Conservation (phyloP, 2,888 invertebrate species). For the Dynastes maya region DNA sequence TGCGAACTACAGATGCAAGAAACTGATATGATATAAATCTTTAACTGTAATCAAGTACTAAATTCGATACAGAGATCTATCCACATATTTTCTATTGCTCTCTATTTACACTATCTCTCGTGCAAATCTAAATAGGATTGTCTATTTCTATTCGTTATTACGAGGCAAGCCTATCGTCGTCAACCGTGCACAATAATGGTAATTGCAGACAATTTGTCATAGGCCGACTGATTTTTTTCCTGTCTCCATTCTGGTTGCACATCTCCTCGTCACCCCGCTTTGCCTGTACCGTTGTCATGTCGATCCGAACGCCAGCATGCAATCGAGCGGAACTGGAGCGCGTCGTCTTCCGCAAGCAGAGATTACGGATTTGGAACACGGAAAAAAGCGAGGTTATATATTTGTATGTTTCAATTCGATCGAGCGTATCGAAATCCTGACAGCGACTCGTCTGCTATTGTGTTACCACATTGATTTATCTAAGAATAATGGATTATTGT, state of each 20-base stretch:
- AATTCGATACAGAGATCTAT: too few species aligned
- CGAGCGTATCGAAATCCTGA: conserved; percentile 25
- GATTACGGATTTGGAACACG: conserved; percentile 27
- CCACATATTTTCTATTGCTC: not conserved
- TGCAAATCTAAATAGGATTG: conserved; percentile 5
- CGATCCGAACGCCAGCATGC: conserved; percentile 2
- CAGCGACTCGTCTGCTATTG: not conserved
- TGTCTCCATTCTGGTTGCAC: conserved; percentile 5
- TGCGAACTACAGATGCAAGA: too few species aligned
- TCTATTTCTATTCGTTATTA: conserved; percentile 1
- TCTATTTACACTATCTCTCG: not conserved
- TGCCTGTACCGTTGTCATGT: not conserved
- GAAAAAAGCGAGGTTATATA: conserved; percentile 21
- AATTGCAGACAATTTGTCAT: conserved; percentile 27
- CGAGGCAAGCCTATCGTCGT: not conserved
- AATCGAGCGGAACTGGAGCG: conserved; percentile 32
- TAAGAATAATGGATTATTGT: conserved; percentile 8
- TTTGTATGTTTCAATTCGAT: conserved; percentile 12
- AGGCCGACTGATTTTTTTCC: conserved; percentile 13
- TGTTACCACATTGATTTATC: not conserved
- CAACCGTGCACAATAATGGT: conserved; percentile 13
- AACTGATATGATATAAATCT: too few species aligned
- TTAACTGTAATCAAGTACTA: too few species aligned
- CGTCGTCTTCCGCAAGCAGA: conserved; percentile 17
- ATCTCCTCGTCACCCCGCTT: not conserved